Percentiles rank a stretch among this genome's conserved stretches.
phyloP scores from a whole-genome alignment of 1,140 invertebrate species.

The Babylonia areolata region DNA sequence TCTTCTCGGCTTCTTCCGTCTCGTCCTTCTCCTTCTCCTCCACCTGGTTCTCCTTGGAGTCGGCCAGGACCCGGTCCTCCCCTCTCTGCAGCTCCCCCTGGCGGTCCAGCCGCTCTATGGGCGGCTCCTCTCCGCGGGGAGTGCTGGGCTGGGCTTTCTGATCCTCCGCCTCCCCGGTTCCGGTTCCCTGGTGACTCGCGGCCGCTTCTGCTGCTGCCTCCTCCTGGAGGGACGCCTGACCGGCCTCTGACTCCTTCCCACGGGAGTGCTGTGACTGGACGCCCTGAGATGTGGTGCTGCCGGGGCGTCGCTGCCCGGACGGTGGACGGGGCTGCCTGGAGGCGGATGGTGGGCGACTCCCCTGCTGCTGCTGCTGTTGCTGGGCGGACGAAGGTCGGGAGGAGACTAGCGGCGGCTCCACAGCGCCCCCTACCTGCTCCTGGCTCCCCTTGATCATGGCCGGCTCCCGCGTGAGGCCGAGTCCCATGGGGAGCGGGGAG shows the following conservation, averaged over 20 bases:
- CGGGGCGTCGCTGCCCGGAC: not conserved
- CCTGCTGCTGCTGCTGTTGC: conserved; percentile 11
- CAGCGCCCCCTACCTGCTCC: conserved; percentile 2
- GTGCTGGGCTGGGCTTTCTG: not conserved
- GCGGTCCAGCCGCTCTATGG: conserved; percentile 29
- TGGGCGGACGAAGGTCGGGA: conserved; percentile 32
- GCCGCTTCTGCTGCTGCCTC: not conserved
- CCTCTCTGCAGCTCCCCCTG: conserved; percentile 37
- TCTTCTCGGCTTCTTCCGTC: not conserved
- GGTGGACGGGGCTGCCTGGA: conserved; percentile 1
- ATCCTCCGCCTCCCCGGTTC: not conserved
- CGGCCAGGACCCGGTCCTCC: conserved; percentile 15
- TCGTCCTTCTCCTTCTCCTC: conserved; percentile 34
- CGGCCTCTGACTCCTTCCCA: conserved; percentile 14
- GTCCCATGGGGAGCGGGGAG: conserved; percentile 64
- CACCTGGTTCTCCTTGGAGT: conserved; percentile 26
- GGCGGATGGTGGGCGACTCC: not conserved
- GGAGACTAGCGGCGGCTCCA: conserved; percentile 25
- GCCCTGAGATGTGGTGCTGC: conserved; percentile 5
- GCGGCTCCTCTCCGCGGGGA: conserved; percentile 20
- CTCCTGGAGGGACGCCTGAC: not conserved
- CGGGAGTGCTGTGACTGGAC: conserved; percentile 7
- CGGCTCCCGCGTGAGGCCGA: conserved; percentile 59
- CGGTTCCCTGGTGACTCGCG: not conserved
- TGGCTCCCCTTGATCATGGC: conserved; percentile 45